A percentile compares a stretch with the other conserved stretches of the same genome.
phyloP scores from a whole-genome alignment of 1,140 invertebrate genomes.

The Drosophila mojavensis region DNA sequence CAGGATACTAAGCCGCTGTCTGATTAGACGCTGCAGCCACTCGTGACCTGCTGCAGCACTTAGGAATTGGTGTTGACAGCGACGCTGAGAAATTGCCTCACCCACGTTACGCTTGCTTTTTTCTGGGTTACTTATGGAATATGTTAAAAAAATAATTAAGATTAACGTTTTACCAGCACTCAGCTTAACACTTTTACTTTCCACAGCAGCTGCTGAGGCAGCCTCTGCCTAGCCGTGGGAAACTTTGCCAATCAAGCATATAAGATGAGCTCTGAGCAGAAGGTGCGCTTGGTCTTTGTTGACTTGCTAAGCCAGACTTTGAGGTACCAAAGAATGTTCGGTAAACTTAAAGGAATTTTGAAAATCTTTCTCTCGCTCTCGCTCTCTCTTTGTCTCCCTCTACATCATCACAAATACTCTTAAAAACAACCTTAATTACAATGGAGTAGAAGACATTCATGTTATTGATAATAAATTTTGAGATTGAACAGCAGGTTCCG shows the following conservation, averaged over 20 bases:
- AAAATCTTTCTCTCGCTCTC: too few species aligned
- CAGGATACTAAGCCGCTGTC: slow-evolving; percentile 28
- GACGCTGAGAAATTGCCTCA: slow-evolving; percentile 67
- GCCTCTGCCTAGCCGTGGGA: slow-evolving; percentile 51
- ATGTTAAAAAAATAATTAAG: slow-evolving; percentile 68
- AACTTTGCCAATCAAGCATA: slow-evolving; percentile 22
- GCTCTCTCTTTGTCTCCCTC: too few species aligned
- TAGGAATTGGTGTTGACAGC: slow-evolving; percentile 75
- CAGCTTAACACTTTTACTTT: slow-evolving; percentile 46
- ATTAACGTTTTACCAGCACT: slow-evolving; percentile 64
- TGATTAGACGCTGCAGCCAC: slow-evolving; percentile 44
- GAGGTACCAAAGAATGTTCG: too few species aligned
- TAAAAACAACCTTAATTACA: too few species aligned
- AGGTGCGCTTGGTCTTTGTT: too few species aligned
- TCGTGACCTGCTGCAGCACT: slow-evolving; percentile 55
- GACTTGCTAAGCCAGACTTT: too few species aligned
- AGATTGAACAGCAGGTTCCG: too few species aligned
- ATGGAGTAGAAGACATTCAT: too few species aligned
- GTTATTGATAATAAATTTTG: too few species aligned
- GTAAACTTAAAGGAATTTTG: too few species aligned
- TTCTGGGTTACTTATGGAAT: slow-evolving; percentile 61
- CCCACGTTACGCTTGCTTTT: slow-evolving; percentile 20
- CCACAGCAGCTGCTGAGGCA: not conserved
- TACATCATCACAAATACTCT: too few species aligned
- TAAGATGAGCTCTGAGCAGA: too few species aligned